Percentiles rank a stretch among this genome's conserved stretches.
These are phyloP conservation scores for Hydropsyche tenuis DNA, from an alignment of 1,140 invertebrate genomes.

Conservation along the genomic window DNA sequence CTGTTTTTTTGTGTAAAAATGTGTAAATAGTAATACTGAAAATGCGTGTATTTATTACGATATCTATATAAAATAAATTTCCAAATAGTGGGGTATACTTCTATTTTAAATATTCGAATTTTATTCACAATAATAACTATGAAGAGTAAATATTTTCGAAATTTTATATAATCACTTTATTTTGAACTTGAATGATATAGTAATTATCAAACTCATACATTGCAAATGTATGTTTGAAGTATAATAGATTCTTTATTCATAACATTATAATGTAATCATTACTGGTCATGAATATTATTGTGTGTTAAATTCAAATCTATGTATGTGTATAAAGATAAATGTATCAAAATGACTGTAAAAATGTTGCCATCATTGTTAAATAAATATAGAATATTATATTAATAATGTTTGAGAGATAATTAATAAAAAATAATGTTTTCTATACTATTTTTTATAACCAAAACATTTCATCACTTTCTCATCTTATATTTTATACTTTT, in stretches of 20 bases:
- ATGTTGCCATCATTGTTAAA: not conserved
- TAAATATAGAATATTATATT: not conserved
- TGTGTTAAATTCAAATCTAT: not conserved
- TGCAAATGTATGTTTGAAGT: no score
- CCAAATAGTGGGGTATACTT: no score
- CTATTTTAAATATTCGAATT: no score
- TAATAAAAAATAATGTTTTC: slow-evolving; percentile 32
- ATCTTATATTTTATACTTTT: not conserved
- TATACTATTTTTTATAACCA: not conserved
- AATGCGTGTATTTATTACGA: no score
- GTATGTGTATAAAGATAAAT: not conserved
- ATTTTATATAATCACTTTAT: no score
- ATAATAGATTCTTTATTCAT: no score
- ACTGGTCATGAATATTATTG: not conserved
- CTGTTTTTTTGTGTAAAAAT: slow-evolving; percentile 7
- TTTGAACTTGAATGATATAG: no score
- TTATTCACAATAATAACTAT: no score
- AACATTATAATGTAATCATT: not conserved
- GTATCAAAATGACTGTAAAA: slow-evolving; percentile 15
- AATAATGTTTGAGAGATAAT: slow-evolving; percentile 21
- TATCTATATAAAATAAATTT: no score
- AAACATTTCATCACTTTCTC: no score
- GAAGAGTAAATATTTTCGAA: no score
- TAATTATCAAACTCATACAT: no score
- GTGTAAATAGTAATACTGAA: not conserved